phyloP scores from a whole-genome alignment of 2,113 vertebrate genomes.

The Rhynchomys soricoides region DNA sequence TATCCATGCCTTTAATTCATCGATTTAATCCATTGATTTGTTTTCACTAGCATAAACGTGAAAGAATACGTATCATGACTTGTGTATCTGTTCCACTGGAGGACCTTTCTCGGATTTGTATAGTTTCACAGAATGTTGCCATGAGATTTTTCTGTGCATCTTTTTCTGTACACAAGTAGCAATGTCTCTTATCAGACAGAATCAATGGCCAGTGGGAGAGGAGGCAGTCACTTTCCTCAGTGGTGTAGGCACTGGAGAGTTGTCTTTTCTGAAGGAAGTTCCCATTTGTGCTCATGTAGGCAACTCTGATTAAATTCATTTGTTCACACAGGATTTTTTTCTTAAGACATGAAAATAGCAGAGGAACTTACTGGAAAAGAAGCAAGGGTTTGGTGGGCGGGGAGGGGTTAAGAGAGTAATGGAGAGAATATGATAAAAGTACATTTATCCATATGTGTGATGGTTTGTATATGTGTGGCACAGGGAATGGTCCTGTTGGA shows the following conservation, averaged over 20 bases:
- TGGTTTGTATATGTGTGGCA: too few relatives aligned
- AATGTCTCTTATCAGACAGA: background rate
- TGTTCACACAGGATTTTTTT: background rate
- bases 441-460: background rate
- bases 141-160: background rate
- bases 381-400: background rate
- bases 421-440: background rate
- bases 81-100: background rate
- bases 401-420: background rate
- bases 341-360: background rate
- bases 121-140: background rate
- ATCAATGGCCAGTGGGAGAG: background rate
- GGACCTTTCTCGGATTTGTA: background rate
- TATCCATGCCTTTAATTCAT: background rate
- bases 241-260: background rate
- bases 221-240: background rate
- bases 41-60: background rate
- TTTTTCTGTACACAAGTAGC: accelerated
- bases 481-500: too few relatives aligned
- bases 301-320: background rate
- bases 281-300: background rate
- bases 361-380: background rate
- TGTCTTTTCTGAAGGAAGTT: background rate
- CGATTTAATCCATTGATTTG: slow-evolving; percentile 20
- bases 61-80: background rate